phyloP scores from a whole-genome alignment of 2,888 invertebrate genomes.

The Oxystoma pomonae region DNA sequence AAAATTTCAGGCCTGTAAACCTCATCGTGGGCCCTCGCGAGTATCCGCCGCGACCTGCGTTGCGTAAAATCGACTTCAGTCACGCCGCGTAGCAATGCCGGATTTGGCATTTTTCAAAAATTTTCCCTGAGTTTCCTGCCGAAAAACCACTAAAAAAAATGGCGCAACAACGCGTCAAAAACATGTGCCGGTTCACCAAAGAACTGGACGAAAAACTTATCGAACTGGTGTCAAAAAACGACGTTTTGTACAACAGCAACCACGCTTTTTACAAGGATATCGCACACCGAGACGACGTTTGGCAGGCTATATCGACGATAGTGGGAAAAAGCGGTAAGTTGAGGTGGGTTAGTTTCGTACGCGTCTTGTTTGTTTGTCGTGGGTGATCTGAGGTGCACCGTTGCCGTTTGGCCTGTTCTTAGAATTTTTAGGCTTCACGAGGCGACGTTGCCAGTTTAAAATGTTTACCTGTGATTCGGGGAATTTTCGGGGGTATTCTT shows the following conservation, averaged over 20 bases:
- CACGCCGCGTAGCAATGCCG: background rate
- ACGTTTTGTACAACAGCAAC: constrained; percentile 24
- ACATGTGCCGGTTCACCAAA: constrained; percentile 25
- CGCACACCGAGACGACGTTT: constrained; percentile 24
- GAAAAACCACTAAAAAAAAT: constrained; percentile 2
- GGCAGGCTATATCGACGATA: constrained; percentile 26
- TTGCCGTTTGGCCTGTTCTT: too few species aligned
- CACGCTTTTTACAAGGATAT: constrained; percentile 27
- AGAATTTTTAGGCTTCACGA: too few species aligned
- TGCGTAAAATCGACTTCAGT: background rate
- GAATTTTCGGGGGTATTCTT: too few species aligned
- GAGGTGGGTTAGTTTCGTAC: background rate
- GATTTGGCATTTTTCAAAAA: background rate
- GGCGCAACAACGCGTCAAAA: constrained; percentile 16
- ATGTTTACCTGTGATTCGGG: too few species aligned
- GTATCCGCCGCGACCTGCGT: background rate
- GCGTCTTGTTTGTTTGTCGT: background rate
- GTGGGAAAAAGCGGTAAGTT: constrained; percentile 27
- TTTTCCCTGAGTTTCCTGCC: background rate
- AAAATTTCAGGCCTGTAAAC: background rate
- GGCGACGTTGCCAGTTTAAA: too few species aligned
- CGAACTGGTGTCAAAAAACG: constrained; percentile 26
- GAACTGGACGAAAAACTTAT: constrained; percentile 28
- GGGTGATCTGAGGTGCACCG: too few species aligned
- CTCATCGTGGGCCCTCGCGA: background rate